Evolutionary conservation across 2,797 vertebrate species (phyloP).

Genomic region (Schizothorax lantsangensis): DNA sequence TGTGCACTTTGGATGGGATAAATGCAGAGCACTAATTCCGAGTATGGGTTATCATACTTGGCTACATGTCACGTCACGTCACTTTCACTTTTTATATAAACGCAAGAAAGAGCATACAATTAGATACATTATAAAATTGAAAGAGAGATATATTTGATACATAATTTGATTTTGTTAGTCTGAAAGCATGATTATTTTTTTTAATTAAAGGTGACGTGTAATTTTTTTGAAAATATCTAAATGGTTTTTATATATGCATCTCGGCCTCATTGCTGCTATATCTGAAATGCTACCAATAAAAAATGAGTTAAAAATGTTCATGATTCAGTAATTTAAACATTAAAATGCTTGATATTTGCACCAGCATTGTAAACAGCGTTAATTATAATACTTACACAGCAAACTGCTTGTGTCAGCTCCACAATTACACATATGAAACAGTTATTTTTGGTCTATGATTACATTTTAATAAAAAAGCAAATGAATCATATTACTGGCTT

Average conservation of each 20-base stretch:
- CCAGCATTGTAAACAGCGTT: not conserved
- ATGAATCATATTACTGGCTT: not conserved
- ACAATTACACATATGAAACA: not conserved
- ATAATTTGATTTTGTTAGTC: not conserved
- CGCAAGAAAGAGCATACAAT: not conserved
- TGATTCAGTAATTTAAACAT: not conserved
- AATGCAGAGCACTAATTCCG: too few relatives aligned
- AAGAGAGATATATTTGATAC: not conserved
- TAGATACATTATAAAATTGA: not conserved
- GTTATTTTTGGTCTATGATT: not conserved
- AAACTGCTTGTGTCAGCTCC: not conserved
- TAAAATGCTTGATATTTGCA: not conserved
- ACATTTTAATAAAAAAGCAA: not conserved
- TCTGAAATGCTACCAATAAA: not conserved
- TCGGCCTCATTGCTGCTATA: not conserved
- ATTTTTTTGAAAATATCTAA: not conserved
- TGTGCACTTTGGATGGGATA: too few relatives aligned
- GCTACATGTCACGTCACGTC: too few relatives aligned
- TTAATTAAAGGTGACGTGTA: not conserved
- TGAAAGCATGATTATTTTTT: not conserved
- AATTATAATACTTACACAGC: not conserved
- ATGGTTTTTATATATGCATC: not conserved
- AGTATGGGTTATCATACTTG: too few relatives aligned
- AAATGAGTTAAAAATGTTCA: not conserved
- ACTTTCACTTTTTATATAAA: too few relatives aligned